phyloP scores from a whole-genome alignment of 2,888 invertebrate genomes.

The Eupithecia exiguata region DNA sequence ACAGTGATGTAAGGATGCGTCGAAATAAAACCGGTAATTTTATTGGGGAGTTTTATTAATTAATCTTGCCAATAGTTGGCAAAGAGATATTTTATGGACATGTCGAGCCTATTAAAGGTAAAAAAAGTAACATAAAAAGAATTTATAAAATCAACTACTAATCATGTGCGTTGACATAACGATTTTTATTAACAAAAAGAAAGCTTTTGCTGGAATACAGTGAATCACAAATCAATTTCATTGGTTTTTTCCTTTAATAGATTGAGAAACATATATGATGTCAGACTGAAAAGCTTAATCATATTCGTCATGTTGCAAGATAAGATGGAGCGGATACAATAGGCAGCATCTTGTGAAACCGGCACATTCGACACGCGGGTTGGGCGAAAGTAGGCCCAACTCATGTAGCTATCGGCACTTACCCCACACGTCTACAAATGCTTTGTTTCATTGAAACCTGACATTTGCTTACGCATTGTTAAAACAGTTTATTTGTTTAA shows the following conservation, averaged over 20 bases:
- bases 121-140: background rate
- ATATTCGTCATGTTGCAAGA: conserved; percentile 79
- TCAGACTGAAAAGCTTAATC: conserved; percentile 77
- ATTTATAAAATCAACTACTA: background rate
- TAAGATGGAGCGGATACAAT: conserved; percentile 80
- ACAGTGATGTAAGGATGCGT: background rate
- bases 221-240: conserved; percentile 12
- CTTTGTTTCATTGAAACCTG: conserved; percentile 70
- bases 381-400: conserved; percentile 78
- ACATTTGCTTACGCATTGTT: conserved; percentile 63
- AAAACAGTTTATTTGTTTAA: conserved; percentile 43
- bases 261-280: conserved; percentile 63
- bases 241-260: conserved; percentile 33
- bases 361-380: conserved; percentile 74
- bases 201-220: background rate
- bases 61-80: background rate
- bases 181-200: background rate
- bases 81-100: background rate
- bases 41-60: background rate
- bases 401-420: conserved; percentile 65
- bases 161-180: background rate
- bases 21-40: background rate
- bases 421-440: conserved; percentile 60
- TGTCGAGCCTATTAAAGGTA: background rate
- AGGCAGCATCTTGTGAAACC: conserved; percentile 75